These are phyloP conservation scores for Bruchidius siliquastri DNA, from an alignment of 2,888 invertebrate genomes.

Conservation along the genomic window DNA sequence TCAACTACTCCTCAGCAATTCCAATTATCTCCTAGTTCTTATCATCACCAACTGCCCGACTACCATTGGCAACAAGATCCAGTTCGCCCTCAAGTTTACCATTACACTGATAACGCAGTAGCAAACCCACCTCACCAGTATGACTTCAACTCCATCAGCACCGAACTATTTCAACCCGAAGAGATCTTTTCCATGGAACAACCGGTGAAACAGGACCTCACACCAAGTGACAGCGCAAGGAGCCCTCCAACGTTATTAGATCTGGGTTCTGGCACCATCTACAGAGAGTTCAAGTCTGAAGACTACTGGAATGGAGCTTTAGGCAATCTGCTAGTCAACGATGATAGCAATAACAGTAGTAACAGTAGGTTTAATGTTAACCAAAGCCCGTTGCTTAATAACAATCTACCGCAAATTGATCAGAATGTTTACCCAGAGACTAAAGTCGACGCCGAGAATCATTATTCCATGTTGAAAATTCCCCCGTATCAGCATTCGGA, in stretches of 20 bases:
- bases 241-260: conserved; percentile 70
- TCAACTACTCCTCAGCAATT: neutral
- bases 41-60: conserved; percentile 28
- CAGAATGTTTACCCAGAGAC: conserved; percentile 29
- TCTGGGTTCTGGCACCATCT: conserved; percentile 66
- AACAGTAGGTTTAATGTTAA: conserved; percentile 44
- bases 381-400: conserved; percentile 50
- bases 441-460: conserved; percentile 25
- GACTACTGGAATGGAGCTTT: conserved; percentile 52
- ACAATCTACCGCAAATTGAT: conserved; percentile 32
- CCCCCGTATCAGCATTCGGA: neutral
- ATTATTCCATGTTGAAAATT: conserved; percentile 8
- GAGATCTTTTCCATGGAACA: conserved; percentile 75
- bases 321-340: conserved; percentile 47
- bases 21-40: conserved; percentile 21
- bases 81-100: conserved; percentile 38
- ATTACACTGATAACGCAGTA: conserved; percentile 15
- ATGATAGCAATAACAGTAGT: conserved; percentile 46
- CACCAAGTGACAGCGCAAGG: conserved; percentile 44
- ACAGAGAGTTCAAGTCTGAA: conserved; percentile 56
- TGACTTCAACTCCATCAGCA: conserved; percentile 58
- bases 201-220: conserved; percentile 59
- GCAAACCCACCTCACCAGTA: conserved; percentile 44
- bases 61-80: conserved; percentile 47
- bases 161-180: conserved; percentile 70